Conservation (phyloP, 1,140 invertebrate species). For the Ips nitidus region DNA sequence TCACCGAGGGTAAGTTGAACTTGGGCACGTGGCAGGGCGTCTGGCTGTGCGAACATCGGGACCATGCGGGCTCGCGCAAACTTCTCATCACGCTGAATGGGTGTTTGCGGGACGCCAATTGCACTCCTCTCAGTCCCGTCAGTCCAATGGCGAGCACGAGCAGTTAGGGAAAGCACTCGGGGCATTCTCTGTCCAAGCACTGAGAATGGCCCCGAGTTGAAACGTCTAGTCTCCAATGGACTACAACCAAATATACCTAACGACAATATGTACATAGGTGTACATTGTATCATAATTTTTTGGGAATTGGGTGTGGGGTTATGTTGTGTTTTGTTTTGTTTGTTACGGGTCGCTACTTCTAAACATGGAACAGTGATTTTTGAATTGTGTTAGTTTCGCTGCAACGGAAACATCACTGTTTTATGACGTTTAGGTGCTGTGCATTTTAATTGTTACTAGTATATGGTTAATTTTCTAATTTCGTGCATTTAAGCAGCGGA, state of each 20-base stretch:
- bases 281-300: constrained; percentile 48
- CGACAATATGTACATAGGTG: constrained; percentile 55
- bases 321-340: constrained; percentile 18
- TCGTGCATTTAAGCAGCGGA: too few relatives aligned
- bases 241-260: constrained; percentile 52
- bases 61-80: constrained; percentile 91
- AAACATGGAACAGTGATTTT: constrained; percentile 27
- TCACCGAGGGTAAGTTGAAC: constrained; percentile 92
- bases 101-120: constrained; percentile 77
- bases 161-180: constrained; percentile 73
- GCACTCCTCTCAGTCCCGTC: constrained; percentile 79
- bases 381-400: neutral
- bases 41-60: constrained; percentile 96
- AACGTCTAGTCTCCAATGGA: constrained; percentile 36
- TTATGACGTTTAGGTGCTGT: constrained; percentile 41
- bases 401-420: constrained; percentile 10
- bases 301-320: constrained; percentile 23
- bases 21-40: constrained; percentile 97
- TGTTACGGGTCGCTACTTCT: constrained; percentile 17
- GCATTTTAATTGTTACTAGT: constrained; percentile 22
- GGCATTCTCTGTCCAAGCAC: constrained; percentile 52
- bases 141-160: constrained; percentile 84
- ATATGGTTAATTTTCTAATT: neutral
- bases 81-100: constrained; percentile 89
- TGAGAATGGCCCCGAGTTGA: constrained; percentile 47